Evolutionary conservation across 1,140 invertebrate genomes (phyloP).

Genomic region (Lepidurus couesii): DNA sequence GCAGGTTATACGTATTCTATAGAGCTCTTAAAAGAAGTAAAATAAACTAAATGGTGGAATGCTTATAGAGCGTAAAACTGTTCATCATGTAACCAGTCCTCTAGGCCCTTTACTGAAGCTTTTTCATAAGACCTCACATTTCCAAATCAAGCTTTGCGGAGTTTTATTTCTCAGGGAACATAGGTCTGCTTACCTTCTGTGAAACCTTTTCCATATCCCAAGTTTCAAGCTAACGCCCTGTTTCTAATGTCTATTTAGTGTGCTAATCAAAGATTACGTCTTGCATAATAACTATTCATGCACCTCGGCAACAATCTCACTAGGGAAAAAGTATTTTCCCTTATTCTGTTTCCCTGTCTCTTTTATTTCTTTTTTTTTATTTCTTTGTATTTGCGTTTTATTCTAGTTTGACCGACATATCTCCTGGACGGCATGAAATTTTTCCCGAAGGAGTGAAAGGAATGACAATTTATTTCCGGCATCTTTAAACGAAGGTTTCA

Average conservation of each 20-base stretch:
- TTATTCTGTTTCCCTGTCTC: not conserved
- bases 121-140: not conserved
- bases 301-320: not conserved
- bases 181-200: not conserved
- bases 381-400: not conserved
- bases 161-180: not conserved
- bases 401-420: not conserved
- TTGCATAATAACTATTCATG: not conserved
- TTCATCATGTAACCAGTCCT: no score
- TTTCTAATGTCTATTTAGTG: slow-evolving; percentile 14
- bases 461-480: not conserved
- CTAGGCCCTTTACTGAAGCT: not conserved
- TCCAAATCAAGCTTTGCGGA: not conserved
- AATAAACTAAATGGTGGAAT: no score
- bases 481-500: slow-evolving; percentile 15
- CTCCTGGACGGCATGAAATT: not conserved
- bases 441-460: not conserved
- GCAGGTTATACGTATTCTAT: no score
- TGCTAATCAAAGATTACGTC: slow-evolving; percentile 17
- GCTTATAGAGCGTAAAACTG: no score
- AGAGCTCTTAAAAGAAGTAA: no score
- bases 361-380: not conserved
- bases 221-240: not conserved
- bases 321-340: not conserved
- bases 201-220: not conserved